Evolutionary conservation across 2,888 invertebrate genomes (phyloP).

Genomic region (Catonia carolina): DNA sequence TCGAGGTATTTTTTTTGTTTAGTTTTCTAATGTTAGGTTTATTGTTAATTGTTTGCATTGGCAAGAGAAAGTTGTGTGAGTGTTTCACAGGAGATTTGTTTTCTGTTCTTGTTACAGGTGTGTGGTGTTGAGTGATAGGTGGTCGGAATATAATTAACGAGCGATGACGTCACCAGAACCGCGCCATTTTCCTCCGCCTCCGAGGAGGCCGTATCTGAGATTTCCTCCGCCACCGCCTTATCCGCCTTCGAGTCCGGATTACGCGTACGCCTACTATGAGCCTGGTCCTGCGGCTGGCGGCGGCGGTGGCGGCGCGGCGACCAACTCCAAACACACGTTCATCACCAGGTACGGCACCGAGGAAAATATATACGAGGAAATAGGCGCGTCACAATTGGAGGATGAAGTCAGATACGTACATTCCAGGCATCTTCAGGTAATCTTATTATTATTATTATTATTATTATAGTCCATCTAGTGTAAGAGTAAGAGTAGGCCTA

Average conservation of each 20-base stretch:
- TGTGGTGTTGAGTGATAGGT: too few species aligned
- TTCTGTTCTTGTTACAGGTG: too few species aligned
- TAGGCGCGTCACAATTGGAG: constrained; percentile 67
- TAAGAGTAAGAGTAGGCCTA: too few species aligned
- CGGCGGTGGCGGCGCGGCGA: too few species aligned
- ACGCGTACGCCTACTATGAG: constrained; percentile 79
- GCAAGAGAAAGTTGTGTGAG: too few species aligned
- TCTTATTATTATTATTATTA: background rate
- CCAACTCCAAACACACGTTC: constrained; percentile 55
- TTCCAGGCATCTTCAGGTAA: constrained; percentile 57
- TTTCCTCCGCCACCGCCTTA: constrained; percentile 69
- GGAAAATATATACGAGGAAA: constrained; percentile 78
- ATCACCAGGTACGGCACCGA: constrained; percentile 75
- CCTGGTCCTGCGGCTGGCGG: constrained; percentile 47
- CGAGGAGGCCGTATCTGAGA: constrained; percentile 48
- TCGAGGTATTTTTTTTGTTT: too few species aligned
- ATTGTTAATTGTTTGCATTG: too few species aligned
- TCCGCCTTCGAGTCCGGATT: constrained; percentile 55
- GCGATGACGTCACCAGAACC: too few species aligned
- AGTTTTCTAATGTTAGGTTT: too few species aligned
- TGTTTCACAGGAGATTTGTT: too few species aligned
- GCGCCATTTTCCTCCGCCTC: constrained; percentile 19
- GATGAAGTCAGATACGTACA: constrained; percentile 80
- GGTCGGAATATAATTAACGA: too few species aligned
- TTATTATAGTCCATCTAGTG: too few species aligned